Base-by-base conservation (phyloP, 2,797 vertebrate species). In the Poliocrania exsul region DNA sequence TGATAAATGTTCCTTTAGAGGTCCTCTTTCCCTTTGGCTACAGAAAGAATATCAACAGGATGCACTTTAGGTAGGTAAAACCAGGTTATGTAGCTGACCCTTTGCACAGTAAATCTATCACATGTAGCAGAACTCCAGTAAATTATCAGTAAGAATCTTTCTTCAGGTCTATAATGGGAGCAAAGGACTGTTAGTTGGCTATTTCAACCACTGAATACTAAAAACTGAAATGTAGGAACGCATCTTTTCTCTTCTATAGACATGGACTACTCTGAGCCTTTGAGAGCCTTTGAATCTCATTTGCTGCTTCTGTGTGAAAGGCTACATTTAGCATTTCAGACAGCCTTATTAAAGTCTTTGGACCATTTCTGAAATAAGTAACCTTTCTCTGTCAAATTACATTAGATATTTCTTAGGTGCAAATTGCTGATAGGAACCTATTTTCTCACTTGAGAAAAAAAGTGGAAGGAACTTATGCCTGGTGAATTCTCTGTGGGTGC, bases 21-120 rank as follows among this genome's bases (percentile, higher is more conserved):
- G 11, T 60, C 33, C 15, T 19, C 21, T 57, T 80, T 88, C 69
- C 70, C 51, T 26, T 2, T 69, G 37, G 23, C 51, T 73, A 17
- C 5, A 73, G 46, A n/a, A 82, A 60, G 23, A 77, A 65, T 3
- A 1, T 42, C 0, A 0, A 54, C 26, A 50, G n/a, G 44, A 40
- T 50, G n/a, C 33, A 29, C 6, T 83, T 77, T 38, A 77, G 37
- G 35, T 54, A 16, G 13, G 21, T 35, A 65, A 77, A 60, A 64
- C 20, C 35, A 56, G 49, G 14, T 20, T 37, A 44, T 44, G 29
- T 25, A 67, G 31, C 14, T 49, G 24, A 53, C 16, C 21, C 35
- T 81, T 56, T 42, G 54, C 16, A 40, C 1, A 61, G 57, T 40
- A 20, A 33, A 70, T 84, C 69, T 60, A 28, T 29, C 21, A 42